Conservation (phyloP, 1,140 invertebrate species). For the Lanistes nyassanus region DNA sequence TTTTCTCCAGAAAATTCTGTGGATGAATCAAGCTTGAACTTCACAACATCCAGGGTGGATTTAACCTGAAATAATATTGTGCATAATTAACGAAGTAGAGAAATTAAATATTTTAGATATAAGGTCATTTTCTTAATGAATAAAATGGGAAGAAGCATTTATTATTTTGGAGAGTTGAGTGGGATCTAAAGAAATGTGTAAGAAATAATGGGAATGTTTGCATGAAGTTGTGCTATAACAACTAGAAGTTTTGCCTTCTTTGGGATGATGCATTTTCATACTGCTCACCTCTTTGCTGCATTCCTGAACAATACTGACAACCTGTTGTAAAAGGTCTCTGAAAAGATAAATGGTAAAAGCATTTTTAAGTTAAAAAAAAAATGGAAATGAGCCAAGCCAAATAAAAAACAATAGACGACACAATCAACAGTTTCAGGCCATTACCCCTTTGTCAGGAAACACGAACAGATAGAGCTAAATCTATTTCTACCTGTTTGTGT, state of each 20-base stretch:
- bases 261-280: background rate
- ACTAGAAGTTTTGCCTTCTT: background rate
- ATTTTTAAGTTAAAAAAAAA: background rate
- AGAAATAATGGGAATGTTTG: too few relatives aligned
- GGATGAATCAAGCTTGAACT: background rate
- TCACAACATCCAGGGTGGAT: slow-evolving; percentile 5
- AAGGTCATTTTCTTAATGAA: background rate
- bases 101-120: background rate
- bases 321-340: slow-evolving; percentile 33
- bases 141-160: too few relatives aligned
- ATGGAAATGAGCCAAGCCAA: background rate
- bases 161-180: too few relatives aligned
- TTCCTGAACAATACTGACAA: slow-evolving; percentile 30
- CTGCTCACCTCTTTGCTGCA: slow-evolving; percentile 28
- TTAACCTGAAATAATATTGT: background rate
- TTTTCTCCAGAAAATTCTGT: slow-evolving; percentile 6
- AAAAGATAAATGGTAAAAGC: slow-evolving; percentile 2
- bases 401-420: background rate
- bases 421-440: too few relatives aligned
- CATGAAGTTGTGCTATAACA: background rate
- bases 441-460: too few relatives aligned
- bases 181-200: background rate
- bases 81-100: background rate
- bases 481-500: too few relatives aligned
- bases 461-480: background rate